phyloP scores from a whole-genome alignment of 2,888 invertebrate species.

The Napeogenes sylphis region DNA sequence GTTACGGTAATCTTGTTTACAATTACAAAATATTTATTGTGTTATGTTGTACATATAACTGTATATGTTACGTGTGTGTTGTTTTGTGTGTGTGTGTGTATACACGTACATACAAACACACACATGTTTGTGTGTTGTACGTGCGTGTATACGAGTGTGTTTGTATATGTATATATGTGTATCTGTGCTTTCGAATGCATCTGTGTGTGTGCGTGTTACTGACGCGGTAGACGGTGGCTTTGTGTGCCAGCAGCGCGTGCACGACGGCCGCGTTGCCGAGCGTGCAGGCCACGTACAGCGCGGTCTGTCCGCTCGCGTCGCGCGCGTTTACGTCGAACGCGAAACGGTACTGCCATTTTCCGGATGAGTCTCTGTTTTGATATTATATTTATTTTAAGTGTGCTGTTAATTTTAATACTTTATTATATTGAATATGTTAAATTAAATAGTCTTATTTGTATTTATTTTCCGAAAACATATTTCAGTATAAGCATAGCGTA shows the following conservation, averaged over 20 bases:
- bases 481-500: too few species aligned
- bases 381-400: neutral
- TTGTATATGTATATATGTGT: neutral
- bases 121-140: too few species aligned
- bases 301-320: constrained; percentile 93
- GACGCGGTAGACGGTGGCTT: constrained; percentile 31
- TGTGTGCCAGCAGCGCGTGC: constrained; percentile 80
- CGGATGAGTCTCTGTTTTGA: constrained; percentile 74
- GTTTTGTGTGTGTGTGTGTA: too few species aligned
- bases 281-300: constrained; percentile 92
- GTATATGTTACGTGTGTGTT: too few species aligned
- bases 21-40: too few species aligned
- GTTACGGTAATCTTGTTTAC: too few species aligned
- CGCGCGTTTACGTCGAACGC: constrained; percentile 96
- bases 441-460: too few species aligned
- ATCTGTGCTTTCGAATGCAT: neutral
- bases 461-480: too few species aligned
- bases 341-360: constrained; percentile 88
- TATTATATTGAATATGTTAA: too few species aligned
- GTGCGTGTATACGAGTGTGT: too few species aligned
- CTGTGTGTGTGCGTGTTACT: neutral
- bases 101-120: too few species aligned
- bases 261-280: constrained; percentile 88
- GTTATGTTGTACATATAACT: too few species aligned
- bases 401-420: neutral